Conservation (phyloP, 2,797 vertebrate genomes). For the Ctenopoma kingsleyae region DNA sequence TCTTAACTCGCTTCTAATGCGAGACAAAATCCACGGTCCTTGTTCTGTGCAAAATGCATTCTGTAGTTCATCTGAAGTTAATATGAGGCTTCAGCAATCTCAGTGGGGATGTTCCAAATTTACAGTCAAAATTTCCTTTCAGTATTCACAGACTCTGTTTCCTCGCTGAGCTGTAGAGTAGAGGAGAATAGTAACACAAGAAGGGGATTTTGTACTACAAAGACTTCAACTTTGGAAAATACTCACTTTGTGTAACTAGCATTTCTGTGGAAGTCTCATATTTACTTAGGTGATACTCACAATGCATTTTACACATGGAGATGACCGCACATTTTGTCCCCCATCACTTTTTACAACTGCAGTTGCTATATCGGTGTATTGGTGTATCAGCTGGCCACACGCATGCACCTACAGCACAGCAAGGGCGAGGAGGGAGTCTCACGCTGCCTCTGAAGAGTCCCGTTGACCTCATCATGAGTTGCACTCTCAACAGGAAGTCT, state of each 20-base stretch:
- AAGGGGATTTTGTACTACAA: not conserved
- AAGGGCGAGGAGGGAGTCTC: conserved; percentile 33
- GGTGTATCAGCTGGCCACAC: conserved; percentile 34
- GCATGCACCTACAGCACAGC: conserved; percentile 38
- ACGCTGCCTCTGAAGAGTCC: conserved; percentile 50
- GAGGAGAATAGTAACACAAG: not conserved
- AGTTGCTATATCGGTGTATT: no score
- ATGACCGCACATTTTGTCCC: not conserved
- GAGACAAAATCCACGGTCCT: not conserved
- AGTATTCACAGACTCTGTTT: not conserved
- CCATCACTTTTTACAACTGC: not conserved
- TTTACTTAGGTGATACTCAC: not conserved
- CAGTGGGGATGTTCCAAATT: not conserved
- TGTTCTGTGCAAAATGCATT: not conserved
- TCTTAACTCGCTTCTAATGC: no score
- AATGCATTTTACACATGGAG: not conserved
- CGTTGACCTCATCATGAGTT: conserved; percentile 61
- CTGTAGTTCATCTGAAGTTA: not conserved
- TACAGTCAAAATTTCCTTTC: no score
- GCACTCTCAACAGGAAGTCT: conserved; percentile 57
- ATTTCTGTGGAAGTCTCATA: not conserved
- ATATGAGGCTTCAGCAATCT: not conserved
- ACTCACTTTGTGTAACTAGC: not conserved
- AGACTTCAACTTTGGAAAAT: not conserved
- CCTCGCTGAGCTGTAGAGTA: not conserved